Base-by-base conservation (phyloP, 1,140 invertebrate genomes). In the Augochlora pura region DNA sequence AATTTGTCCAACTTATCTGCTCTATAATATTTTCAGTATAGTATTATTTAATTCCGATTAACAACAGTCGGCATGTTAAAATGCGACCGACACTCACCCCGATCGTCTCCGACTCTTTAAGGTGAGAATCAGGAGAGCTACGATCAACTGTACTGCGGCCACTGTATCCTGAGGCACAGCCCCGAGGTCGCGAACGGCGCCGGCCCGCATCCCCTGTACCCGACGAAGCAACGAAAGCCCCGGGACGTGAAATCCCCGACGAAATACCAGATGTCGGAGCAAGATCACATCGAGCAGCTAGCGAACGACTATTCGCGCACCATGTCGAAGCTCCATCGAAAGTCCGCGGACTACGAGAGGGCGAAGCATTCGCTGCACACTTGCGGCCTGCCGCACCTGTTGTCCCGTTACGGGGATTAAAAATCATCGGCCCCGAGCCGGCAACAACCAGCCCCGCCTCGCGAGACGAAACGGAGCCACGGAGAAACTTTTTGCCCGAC, bases 211-310 rank as follows among this genome's bases (percentile, higher is more conserved):
- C 21, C 70, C 27, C 32, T 64, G 2, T 65, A 79, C 27, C 32
- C 68, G 1, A 63, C 42, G 21, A 88, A 86, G 72, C 23, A 77
- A 10, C 79, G 77, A 25, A 77, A 76, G 59, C 62, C 77, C 10
- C 85, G 77, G 0, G 70, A 82, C 8, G 12, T 16, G 8, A 87
- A 75, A 52, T 69, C 78, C 18, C 66, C 83, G 18, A 54, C 46
- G 67, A 74, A 69, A 21, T 81, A 84, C 46, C 81, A 83, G 39
- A 62, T 75, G 2, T 59, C 78, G 2, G 65, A 86, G 10, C 73
- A 65, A n/a, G 62, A n/a, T 12, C 72, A 60, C 6, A 27, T 59
- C n/a, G 72, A 85, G 7, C 78, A 85, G 4, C 32, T 86, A 3
- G 32, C 68, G 10, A 52, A 49, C 25, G 73, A 80, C 5, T 82